A percentile compares a stretch with the other conserved stretches of the same genome.
Conservation (phyloP, 2,797 vertebrate species). For the Ara ararauna region DNA sequence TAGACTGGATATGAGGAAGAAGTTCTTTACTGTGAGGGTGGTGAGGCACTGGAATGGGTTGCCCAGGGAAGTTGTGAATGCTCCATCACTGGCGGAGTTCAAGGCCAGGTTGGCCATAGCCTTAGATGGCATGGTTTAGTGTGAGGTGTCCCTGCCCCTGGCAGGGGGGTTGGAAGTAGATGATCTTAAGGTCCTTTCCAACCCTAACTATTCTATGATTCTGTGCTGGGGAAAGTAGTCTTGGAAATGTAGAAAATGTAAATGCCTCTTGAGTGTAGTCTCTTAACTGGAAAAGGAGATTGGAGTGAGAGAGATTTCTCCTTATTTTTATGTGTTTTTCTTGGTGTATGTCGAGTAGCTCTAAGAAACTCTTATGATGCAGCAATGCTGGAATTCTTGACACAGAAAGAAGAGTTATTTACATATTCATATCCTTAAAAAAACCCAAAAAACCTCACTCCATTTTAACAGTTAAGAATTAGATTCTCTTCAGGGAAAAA, state of each 20-base stretch:
- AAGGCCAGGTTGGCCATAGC: too few species aligned
- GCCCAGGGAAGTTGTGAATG: too few species aligned
- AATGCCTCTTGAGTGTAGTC: neutral
- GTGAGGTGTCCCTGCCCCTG: too few species aligned
- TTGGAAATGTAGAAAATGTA: neutral
- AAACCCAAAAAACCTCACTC: neutral
- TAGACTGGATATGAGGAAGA: too few species aligned
- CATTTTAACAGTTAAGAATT: neutral
- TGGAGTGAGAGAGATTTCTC: neutral
- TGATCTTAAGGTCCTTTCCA: too few species aligned
- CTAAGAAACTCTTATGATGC: neutral
- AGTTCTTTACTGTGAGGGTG: too few species aligned
- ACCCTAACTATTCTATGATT: too few species aligned
- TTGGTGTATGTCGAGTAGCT: neutral
- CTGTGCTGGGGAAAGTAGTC: neutral
- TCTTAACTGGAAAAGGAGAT: neutral
- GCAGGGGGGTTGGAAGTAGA: too few species aligned
- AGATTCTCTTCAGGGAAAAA: neutral
- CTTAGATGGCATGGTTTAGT: too few species aligned
- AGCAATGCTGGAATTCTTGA: neutral
- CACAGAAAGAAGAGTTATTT: neutral
- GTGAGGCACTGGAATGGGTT: too few species aligned
- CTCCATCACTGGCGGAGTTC: too few species aligned
- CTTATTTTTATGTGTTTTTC: neutral
- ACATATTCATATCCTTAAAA: neutral